Base-by-base conservation (phyloP, 2,888 invertebrate genomes). In the Calliscelio sp. region DNA sequence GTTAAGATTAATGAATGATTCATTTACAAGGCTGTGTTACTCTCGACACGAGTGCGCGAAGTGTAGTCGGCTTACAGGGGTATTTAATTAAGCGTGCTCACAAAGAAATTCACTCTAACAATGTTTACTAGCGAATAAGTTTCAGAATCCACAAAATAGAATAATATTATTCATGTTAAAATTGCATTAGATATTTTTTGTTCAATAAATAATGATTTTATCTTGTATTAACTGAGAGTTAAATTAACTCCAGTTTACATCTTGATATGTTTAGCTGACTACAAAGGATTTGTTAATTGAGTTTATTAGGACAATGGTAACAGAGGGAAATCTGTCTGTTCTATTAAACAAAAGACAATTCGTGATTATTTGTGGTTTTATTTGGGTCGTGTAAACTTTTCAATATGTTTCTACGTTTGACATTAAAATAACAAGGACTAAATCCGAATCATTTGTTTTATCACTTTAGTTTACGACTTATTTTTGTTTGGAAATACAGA, bases 41-140 rank as follows among this genome's bases (percentile, higher is more conserved):
- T 41, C 41, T 11, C 35, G 25, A 14, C 22, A 44, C 41, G 57
- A 44, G 32, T 57, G 71, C 28, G 18, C 24, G 55, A 57, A 28
- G 57, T 57, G 71, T 44, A 59, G 46, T 46, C 16, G 57, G 46
- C 32, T 57, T 57, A 18, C 71, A 57, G 71, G 70, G 57, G 46
- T 24, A 71, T 28, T 57, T 57, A 57, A 70, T 70, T 70, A 70
- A 70, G 55, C 28, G 24, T 20, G 35, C 22, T 51, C 16, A 41
- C 25, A 70, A 70, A 41, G 53, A 55, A 41, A 25, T 41, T 6
- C 53, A 14, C 24, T 24, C 8, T 6, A 49, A 38, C 38, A 53
- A 53, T 25, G 53, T 53, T 18, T 46, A 38, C 22, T 53, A 18
- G 1, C 0, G n/a, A 1, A 18, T 7, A 65, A 49, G 16, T 46